Conservation (phyloP, 2,888 invertebrate species). For the Pollenia labialis region DNA sequence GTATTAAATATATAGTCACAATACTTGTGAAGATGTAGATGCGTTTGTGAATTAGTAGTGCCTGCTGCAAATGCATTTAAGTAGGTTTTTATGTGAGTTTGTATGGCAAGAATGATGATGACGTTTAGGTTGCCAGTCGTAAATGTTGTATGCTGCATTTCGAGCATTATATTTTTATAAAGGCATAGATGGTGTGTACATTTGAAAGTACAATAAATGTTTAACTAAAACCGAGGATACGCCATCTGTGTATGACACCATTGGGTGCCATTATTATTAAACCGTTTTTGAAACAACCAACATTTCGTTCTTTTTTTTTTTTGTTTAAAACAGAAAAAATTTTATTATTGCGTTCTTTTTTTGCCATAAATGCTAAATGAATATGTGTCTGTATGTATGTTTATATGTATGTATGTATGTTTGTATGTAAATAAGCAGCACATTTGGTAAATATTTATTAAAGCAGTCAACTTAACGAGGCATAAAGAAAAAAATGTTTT, state of each 20-base stretch:
- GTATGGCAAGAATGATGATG: conserved; percentile 51
- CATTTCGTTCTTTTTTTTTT: conserved; percentile 2
- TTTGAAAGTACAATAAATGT: conserved; percentile 48
- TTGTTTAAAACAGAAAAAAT: not conserved
- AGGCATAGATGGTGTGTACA: not conserved
- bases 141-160: conserved; percentile 25
- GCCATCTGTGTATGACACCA: conserved; percentile 69
- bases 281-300: conserved; percentile 54
- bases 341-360: not conserved
- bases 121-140: conserved; percentile 44
- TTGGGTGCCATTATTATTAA: conserved; percentile 69
- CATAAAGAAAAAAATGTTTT: not conserved
- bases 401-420: too few species aligned
- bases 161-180: conserved; percentile 16
- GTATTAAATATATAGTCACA: conserved; percentile 35
- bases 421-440: conserved; percentile 26
- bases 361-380: conserved; percentile 12
- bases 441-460: conserved; percentile 31
- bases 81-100: conserved; percentile 16
- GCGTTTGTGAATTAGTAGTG: conserved; percentile 47
- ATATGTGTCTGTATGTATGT: not conserved
- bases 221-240: conserved; percentile 40
- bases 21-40: not conserved
- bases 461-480: conserved; percentile 8
- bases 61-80: conserved; percentile 56